Base-by-base conservation (phyloP, 35 echinoderm and acorn worm genomes). In the Ptychodera flava region DNA sequence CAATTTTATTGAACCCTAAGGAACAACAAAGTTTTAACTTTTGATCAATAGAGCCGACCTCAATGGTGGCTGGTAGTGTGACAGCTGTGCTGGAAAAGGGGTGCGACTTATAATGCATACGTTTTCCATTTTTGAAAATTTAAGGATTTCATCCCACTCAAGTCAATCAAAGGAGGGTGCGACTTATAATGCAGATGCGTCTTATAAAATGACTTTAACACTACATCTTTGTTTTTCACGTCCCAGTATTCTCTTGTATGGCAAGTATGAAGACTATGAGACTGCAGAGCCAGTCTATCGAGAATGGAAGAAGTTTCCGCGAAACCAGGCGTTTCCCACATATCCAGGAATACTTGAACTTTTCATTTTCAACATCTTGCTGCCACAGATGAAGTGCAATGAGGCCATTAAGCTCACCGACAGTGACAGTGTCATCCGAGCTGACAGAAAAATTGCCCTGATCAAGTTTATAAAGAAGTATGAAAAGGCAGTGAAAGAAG, bases 351-450 rank as follows among this genome's bases (percentile, higher is more conserved):
- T 83, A 36, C 10, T 37, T 35, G 82, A 83, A 37, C 29, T 83
- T 30, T 31, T 35, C 1, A 36, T 83, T 30, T 0, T 36, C 16
- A 34, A 83, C 30, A 30, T 83, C 15, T 28, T 83, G 37, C 37
- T 83, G 30, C 34, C 35, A 37, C 82, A 83, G 37, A 36, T 36
- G 37, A 83, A 83, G 37, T 83, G 82, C n/a, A 83, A n/a, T 37
- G 82, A 37, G 37, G 82, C 82, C 34, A 36, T 30, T 0, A 34
- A 36, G 30, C 16, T 83, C 37, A 36, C 37, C 10, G 82, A 83
- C 34, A 83, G 16, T 1, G 82, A 83, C 37, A 1, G 10, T 0
- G 37, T 83, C 16, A 30, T 83, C 34, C 1, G 28, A 34, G 37
- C 35, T 36, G 82, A 83, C 37, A 83, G 37, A 36, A 83, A 83